Conservation (phyloP, 2,888 invertebrate genomes). For the Myopa testacea region DNA sequence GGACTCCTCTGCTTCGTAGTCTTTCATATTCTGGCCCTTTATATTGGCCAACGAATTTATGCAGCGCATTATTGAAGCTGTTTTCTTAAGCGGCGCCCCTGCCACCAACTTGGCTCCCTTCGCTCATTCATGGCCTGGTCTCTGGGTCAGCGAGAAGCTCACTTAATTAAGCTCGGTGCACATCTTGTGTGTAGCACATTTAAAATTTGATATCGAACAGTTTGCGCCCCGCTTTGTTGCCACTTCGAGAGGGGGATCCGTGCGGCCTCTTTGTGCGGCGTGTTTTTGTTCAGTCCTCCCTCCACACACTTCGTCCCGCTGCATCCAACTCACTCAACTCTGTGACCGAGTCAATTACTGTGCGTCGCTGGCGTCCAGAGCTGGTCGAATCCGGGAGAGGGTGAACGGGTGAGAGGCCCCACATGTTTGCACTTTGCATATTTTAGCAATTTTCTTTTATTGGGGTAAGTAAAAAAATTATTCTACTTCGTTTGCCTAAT, state of each 20-base stretch:
- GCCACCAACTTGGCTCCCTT: background rate
- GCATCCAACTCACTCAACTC: background rate
- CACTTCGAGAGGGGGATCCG: background rate
- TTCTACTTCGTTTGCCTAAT: no score
- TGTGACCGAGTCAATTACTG: constrained; percentile 1
- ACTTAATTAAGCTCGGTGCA: constrained; percentile 29
- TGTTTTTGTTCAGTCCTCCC: background rate
- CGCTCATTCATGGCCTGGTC: background rate
- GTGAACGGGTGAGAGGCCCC: background rate
- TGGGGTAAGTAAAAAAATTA: background rate
- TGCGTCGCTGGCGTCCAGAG: background rate
- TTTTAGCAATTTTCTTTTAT: background rate
- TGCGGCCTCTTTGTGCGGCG: background rate
- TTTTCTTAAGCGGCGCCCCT: background rate
- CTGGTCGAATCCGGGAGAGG: no score
- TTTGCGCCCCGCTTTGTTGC: no score
- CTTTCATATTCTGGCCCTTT: background rate
- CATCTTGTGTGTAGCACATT: constrained; percentile 18
- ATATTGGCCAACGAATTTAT: background rate
- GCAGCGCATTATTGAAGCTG: background rate
- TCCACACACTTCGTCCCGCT: background rate
- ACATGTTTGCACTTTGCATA: background rate
- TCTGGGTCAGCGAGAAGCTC: constrained; percentile 30
- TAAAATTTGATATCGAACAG: constrained; percentile 23
- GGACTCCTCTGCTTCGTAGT: background rate